These are phyloP conservation scores for Ambastaia sidthimunki DNA, from an alignment of 2,797 vertebrate genomes.

Conservation along the genomic window DNA sequence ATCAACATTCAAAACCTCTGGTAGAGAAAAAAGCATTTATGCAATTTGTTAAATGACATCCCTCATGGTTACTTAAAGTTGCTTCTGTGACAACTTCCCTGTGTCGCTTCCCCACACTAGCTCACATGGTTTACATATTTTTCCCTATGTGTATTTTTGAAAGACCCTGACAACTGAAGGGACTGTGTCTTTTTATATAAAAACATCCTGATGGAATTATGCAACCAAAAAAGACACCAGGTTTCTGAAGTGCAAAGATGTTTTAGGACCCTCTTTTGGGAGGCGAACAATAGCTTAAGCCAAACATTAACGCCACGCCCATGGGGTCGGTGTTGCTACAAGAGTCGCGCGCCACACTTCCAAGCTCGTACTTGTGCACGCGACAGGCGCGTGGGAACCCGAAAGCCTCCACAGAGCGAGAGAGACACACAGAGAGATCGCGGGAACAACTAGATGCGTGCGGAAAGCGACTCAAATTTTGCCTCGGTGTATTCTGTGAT, in stretches of 20 bases:
- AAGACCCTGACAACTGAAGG: not conserved
- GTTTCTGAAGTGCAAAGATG: not conserved
- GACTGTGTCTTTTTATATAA: not conserved
- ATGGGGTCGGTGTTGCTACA: conserved; percentile 69
- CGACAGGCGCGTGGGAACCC: conserved; percentile 74
- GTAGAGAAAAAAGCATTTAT: not conserved
- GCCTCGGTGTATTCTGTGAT: not conserved
- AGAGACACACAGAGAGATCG: not conserved
- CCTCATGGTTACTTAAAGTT: not conserved
- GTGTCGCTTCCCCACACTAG: no score
- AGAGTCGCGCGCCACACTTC: conserved; percentile 69
- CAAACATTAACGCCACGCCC: conserved; percentile 74
- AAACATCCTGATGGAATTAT: not conserved
- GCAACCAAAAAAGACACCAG: not conserved
- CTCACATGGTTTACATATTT: not conserved
- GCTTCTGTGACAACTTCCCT: not conserved
- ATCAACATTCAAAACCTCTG: not conserved
- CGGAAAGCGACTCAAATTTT: conserved; percentile 7
- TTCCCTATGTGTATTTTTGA: not conserved
- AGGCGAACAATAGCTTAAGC: conserved; percentile 59
- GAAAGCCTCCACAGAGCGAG: not conserved
- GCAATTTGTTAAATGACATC: not conserved
- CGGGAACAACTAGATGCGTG: not conserved
- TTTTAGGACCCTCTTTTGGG: conserved; percentile 48
- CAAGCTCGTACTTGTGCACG: conserved; percentile 70